Conservation (phyloP, 2,113 vertebrate species). For the Tachuris rubrigastra region DNA sequence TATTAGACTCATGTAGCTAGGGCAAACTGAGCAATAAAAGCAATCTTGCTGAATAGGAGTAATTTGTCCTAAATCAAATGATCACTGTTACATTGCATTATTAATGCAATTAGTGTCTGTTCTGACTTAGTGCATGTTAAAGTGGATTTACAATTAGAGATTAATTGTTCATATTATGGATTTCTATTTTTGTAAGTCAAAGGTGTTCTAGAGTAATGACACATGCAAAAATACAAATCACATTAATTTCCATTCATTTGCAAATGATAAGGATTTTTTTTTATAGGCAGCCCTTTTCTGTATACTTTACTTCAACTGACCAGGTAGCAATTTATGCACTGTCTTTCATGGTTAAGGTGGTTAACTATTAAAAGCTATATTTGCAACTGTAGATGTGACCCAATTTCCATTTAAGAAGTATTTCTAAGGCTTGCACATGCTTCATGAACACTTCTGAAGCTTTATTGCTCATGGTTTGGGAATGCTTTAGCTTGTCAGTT, state of each 20-base stretch:
- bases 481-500: not conserved
- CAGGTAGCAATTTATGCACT: not conserved
- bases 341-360: not conserved
- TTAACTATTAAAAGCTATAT: not conserved
- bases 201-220: not conserved
- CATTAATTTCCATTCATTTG: not conserved
- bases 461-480: not conserved
- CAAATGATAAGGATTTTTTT: not conserved
- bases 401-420: not conserved
- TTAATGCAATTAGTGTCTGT: slow-evolving; percentile 16
- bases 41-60: not conserved
- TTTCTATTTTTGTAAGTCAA: slow-evolving; percentile 9
- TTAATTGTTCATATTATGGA: slow-evolving; percentile 2
- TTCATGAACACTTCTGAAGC: not conserved
- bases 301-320: not conserved
- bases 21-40: not conserved
- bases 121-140: not conserved
- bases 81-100: not conserved
- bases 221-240: slow-evolving; percentile 15
- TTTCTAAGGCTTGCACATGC: not conserved
- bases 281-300: not conserved
- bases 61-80: not conserved
- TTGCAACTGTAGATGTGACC: not conserved
- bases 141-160: not conserved
- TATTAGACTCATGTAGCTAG: not conserved